phyloP scores from a whole-genome alignment of 2,797 vertebrate species.

The Notamacropus eugenii region DNA sequence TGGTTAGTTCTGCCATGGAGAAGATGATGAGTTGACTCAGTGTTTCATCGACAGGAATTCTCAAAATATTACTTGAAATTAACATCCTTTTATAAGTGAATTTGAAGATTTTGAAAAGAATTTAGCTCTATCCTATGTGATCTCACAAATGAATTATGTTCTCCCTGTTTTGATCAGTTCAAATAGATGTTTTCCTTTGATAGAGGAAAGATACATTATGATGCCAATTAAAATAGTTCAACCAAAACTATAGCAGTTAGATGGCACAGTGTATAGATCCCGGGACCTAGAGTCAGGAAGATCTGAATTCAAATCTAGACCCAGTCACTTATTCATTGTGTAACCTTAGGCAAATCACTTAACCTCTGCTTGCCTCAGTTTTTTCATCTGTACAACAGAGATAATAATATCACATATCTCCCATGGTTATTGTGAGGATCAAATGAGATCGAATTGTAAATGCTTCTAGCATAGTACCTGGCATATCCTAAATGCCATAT shows the following conservation, averaged over 20 bases:
- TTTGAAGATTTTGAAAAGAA: background rate
- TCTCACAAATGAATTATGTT: background rate
- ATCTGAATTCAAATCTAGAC: background rate
- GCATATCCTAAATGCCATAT: conserved; percentile 7
- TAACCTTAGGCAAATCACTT: background rate
- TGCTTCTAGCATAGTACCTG: conserved; percentile 13
- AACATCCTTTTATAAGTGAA: background rate
- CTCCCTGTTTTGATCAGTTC: background rate
- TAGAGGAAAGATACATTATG: background rate
- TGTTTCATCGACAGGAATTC: background rate
- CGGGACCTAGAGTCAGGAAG: background rate
- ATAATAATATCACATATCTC: background rate
- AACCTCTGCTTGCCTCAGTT: background rate
- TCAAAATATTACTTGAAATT: background rate
- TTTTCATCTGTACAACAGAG: background rate
- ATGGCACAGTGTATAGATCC: background rate
- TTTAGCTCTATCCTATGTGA: background rate
- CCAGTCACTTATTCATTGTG: background rate
- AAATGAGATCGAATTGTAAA: background rate
- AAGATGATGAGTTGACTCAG: background rate
- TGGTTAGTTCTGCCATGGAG: background rate
- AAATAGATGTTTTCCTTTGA: background rate
- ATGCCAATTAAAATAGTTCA: background rate
- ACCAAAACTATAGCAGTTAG: background rate
- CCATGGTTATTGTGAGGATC: background rate